A percentile compares a stretch with the other conserved stretches of the same genome.
phyloP scores from a whole-genome alignment of 2,113 vertebrate genomes.

The Rhabdomys dilectus region DNA sequence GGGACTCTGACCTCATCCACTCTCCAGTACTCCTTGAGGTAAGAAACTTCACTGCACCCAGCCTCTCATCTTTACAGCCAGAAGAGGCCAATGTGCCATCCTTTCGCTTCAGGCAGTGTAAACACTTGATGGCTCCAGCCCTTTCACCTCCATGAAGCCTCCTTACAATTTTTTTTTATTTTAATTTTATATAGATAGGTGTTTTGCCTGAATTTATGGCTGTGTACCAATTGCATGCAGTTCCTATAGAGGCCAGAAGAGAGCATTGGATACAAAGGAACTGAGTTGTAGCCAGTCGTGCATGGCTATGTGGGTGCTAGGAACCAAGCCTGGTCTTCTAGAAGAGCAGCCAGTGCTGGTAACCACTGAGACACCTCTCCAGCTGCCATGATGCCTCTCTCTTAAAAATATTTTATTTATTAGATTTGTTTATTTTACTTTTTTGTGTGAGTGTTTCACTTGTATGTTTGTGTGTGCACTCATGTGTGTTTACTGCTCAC shows the following conservation, averaged over 20 bases:
- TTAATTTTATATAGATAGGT: neutral
- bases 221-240: neutral
- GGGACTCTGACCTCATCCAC: neutral
- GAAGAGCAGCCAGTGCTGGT: too few species aligned
- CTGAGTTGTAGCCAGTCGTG: neutral
- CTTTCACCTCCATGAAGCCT: neutral
- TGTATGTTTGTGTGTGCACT: neutral
- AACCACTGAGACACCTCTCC: neutral
- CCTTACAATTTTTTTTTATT: neutral
- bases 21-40: neutral
- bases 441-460: neutral
- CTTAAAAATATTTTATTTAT: neutral
- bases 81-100: neutral
- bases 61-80: neutral
- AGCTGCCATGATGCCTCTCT: neutral
- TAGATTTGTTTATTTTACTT: neutral
- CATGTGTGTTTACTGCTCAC: neutral
- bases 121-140: neutral
- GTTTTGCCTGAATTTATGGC: neutral
- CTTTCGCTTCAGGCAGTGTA: neutral
- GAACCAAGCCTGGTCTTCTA: too few species aligned
- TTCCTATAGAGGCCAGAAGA: neutral
- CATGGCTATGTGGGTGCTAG: neutral
- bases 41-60: neutral
- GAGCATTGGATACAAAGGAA: neutral